These are phyloP conservation scores for Hirtodrosophila confusa DNA, from an alignment of 2,888 invertebrate genomes.

Conservation along the genomic window DNA sequence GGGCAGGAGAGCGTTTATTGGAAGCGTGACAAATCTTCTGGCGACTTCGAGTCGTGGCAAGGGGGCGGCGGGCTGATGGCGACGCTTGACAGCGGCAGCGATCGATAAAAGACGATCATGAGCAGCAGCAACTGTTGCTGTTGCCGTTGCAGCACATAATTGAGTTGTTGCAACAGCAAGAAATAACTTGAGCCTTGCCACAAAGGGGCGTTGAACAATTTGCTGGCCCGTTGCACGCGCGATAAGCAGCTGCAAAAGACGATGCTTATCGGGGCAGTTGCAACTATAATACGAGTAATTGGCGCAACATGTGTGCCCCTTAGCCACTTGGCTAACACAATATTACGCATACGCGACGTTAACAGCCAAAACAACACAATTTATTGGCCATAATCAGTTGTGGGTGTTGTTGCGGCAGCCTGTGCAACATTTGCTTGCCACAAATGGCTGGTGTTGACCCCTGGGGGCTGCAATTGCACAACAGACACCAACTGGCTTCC, in stretches of 20 bases:
- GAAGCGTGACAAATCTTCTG: conserved; percentile 53
- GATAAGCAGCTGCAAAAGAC: conserved; percentile 44
- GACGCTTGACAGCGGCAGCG: conserved; percentile 16
- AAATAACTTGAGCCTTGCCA: conserved; percentile 17
- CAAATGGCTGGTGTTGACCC: conserved; percentile 69
- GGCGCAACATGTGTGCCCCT: conserved; percentile 48
- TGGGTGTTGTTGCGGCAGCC: conserved; percentile 39
- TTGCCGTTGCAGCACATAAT: conserved; percentile 46
- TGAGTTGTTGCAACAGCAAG: conserved; percentile 47
- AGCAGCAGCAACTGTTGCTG: conserved; percentile 34
- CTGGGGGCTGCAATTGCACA: conserved; percentile 55
- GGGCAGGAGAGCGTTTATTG: conserved; percentile 10
- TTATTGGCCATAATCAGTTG: conserved; percentile 34
- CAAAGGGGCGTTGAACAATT: conserved; percentile 45
- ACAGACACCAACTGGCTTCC: conserved; percentile 28
- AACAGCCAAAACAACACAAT: conserved; percentile 7
- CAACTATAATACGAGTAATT: conserved; percentile 63
- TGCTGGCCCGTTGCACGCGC: conserved; percentile 33
- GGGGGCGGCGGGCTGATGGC: conserved; percentile 23
- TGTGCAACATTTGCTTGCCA: conserved; percentile 37
- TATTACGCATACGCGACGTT: conserved; percentile 45
- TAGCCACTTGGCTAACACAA: conserved; percentile 12
- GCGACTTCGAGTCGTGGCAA: conserved; percentile 31
- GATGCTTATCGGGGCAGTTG: conserved; percentile 55
- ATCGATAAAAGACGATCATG: conserved; percentile 66